Percentiles rank a stretch among this genome's conserved stretches.
Evolutionary conservation across 2,888 invertebrate species (phyloP).

Genomic region (Limnephilus auricula): DNA sequence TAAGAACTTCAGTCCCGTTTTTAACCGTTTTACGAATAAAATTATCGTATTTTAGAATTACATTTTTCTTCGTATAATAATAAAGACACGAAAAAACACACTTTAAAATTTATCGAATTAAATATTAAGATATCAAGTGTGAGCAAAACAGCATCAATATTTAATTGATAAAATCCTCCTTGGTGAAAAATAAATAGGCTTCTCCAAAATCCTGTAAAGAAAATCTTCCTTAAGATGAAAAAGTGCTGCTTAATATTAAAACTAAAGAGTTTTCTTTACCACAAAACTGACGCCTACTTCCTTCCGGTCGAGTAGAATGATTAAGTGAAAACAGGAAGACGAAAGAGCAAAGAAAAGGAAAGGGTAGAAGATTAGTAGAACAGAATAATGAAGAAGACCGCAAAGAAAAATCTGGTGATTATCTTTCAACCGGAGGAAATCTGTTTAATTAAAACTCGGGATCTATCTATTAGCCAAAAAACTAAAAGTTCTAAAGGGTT

Average conservation of each 20-base stretch:
- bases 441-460: neutral
- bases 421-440: neutral
- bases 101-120: too few species aligned
- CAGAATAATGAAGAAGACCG: neutral
- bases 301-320: slow-evolving; percentile 39
- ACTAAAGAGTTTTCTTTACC: slow-evolving; percentile 33
- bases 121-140: too few species aligned
- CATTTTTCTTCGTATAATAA: too few species aligned
- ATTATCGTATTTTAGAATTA: too few species aligned
- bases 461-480: neutral
- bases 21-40: too few species aligned
- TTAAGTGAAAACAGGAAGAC: slow-evolving; percentile 21
- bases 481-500: neutral
- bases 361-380: neutral
- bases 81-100: too few species aligned
- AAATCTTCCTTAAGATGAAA: neutral
- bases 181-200: neutral
- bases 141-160: neutral
- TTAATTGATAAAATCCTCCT: neutral
- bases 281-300: slow-evolving; percentile 13
- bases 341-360: too few species aligned
- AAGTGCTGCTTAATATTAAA: slow-evolving; percentile 18
- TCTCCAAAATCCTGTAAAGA: neutral
- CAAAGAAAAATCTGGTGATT: neutral
- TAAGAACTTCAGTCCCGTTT: too few species aligned